Evolutionary conservation across 2,888 invertebrate species (phyloP).

Genomic region (Seira musarum): DNA sequence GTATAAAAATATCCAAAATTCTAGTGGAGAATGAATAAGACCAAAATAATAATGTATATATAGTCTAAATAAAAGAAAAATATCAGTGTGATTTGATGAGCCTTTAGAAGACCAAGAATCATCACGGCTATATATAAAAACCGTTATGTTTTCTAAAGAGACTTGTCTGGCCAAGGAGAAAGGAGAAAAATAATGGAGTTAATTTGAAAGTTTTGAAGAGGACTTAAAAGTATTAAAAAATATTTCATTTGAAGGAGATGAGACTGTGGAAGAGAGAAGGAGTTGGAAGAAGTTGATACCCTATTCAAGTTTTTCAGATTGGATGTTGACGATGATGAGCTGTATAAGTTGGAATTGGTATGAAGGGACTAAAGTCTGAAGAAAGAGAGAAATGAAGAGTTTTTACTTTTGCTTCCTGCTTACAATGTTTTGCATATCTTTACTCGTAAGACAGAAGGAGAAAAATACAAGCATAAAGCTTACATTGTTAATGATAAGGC

Average conservation of each 20-base stretch:
- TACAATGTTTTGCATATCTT: too few species aligned
- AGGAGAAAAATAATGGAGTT: conserved; percentile 69
- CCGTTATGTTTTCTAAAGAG: too few species aligned
- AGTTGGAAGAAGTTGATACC: conserved; percentile 45
- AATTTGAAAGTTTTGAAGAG: conserved; percentile 68
- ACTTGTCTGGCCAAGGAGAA: too few species aligned
- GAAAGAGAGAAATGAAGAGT: conserved; percentile 13
- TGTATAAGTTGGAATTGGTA: conserved; percentile 2
- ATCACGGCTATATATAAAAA: too few species aligned
- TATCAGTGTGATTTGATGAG: too few species aligned
- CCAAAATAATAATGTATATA: too few species aligned
- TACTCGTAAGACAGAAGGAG: too few species aligned
- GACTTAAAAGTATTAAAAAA: conserved; percentile 68
- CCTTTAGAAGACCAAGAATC: too few species aligned
- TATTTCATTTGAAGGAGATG: conserved; percentile 17
- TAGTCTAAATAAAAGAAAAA: too few species aligned
- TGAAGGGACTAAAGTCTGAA: conserved; percentile 17
- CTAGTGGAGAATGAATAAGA: too few species aligned
- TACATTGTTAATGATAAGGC: conserved; percentile 25
- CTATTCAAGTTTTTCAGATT: conserved; percentile 41
- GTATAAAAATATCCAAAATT: too few species aligned
- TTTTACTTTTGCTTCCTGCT: conserved; percentile 22
- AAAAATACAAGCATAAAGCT: too few species aligned
- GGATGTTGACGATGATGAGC: conserved; percentile 19
- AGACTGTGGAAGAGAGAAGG: conserved; percentile 28